Conservation (phyloP, 1,140 invertebrate genomes). For the Euschistus heros region DNA sequence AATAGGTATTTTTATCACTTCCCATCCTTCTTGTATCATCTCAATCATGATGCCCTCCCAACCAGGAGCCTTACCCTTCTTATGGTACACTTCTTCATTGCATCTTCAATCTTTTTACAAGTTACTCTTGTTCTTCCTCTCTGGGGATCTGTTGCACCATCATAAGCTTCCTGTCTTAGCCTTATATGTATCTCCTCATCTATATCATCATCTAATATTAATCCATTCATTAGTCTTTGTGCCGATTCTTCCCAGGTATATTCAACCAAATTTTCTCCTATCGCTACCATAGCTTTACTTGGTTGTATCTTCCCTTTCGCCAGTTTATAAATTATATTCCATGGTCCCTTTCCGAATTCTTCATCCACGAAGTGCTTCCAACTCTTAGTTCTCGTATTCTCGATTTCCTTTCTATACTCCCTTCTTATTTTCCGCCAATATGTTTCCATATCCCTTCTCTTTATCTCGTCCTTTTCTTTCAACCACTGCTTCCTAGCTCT, state of each 20-base stretch:
- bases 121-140: neutral
- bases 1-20: neutral
- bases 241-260: neutral
- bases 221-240: neutral
- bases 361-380: neutral
- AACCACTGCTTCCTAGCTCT: neutral
- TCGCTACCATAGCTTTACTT: neutral
- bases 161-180: neutral
- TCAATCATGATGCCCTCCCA: neutral
- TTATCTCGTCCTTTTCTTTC: neutral
- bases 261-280: neutral
- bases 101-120: neutral
- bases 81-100: neutral
- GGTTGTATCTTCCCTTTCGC: no score
- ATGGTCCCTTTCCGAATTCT: neutral
- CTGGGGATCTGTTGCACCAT: neutral
- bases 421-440: no score
- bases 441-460: no score
- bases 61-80: neutral
- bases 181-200: neutral
- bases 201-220: neutral
- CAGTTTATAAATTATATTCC: neutral
- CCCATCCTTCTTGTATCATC: neutral
- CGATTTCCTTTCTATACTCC: neutral
- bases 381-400: neutral